Evolutionary conservation across 92 coral and sea anemone genomes (phyloP).

Genomic region (Blastomussa wellsi): DNA sequence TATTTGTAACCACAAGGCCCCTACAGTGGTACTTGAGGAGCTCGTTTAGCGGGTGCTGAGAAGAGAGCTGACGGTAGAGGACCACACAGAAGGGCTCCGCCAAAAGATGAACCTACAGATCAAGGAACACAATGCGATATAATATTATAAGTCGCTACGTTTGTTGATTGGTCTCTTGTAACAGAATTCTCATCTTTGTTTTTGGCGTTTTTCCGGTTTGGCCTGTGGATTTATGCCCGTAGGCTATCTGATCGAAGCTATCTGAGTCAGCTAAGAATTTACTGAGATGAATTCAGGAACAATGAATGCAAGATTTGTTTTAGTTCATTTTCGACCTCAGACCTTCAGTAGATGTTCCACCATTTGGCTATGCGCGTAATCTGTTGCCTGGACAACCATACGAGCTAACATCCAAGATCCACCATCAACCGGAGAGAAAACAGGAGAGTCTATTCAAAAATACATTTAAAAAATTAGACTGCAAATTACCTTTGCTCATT

Average conservation of each 20-base stretch:
- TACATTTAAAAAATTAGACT: too few species aligned
- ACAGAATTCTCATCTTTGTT: background rate
- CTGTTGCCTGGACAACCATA: conserved; percentile 59
- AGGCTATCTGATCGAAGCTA: too few species aligned
- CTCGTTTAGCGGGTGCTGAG: conserved; percentile 61
- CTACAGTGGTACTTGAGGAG: conserved; percentile 78
- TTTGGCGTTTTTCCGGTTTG: too few species aligned
- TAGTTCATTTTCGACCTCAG: background rate
- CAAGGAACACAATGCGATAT: background rate
- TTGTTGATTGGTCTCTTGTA: background rate
- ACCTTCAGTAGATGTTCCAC: conserved; percentile 71
- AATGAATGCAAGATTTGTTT: background rate
- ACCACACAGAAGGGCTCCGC: conserved; percentile 65
- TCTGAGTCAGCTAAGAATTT: too few species aligned
- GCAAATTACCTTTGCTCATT: too few species aligned
- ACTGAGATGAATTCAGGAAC: background rate
- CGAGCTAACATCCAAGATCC: conserved; percentile 66
- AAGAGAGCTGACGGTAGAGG: conserved; percentile 58
- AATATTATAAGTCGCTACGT: background rate
- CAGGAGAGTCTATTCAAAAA: conserved; percentile 58
- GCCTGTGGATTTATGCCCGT: too few species aligned
- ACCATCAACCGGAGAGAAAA: conserved; percentile 68
- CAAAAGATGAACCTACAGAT: conserved; percentile 52
- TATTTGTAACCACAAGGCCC: conserved; percentile 64
- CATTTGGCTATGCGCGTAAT: conserved; percentile 64